Conservation (phyloP, 2,888 invertebrate species). For the Emmelina monodactyla region DNA sequence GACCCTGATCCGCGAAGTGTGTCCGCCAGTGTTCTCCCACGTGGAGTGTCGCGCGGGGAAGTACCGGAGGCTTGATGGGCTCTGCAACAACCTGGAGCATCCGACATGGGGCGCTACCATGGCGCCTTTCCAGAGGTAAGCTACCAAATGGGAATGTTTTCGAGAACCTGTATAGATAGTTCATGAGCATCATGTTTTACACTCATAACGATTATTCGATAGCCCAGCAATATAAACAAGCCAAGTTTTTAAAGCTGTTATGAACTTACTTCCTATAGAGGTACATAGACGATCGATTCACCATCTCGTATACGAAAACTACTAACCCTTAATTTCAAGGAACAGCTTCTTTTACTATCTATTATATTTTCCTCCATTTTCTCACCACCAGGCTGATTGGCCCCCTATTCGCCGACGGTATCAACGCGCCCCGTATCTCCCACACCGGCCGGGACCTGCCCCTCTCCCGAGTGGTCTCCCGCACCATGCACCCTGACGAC, state of each 20-base stretch:
- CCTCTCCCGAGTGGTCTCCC: slow-evolving; percentile 83
- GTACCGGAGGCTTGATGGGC: slow-evolving; percentile 85
- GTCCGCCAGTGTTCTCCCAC: slow-evolving; percentile 86
- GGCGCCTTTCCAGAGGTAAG: slow-evolving; percentile 81
- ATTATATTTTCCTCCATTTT: too few relatives aligned
- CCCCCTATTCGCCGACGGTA: slow-evolving; percentile 85
- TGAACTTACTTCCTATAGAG: too few relatives aligned
- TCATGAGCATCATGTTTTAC: too few relatives aligned
- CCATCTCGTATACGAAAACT: too few relatives aligned
- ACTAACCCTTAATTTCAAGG: too few relatives aligned
- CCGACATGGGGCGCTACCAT: slow-evolving; percentile 90
- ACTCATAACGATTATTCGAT: too few relatives aligned
- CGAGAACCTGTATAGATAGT: too few relatives aligned
- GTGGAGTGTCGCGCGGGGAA: slow-evolving; percentile 90
- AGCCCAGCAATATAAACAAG: too few relatives aligned
- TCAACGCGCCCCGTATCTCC: slow-evolving; percentile 83
- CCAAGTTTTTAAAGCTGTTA: too few relatives aligned
- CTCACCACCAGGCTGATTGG: slow-evolving; percentile 68
- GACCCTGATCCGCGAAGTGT: slow-evolving; percentile 84
- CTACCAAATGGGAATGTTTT: too few relatives aligned
- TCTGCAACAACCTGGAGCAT: slow-evolving; percentile 88
- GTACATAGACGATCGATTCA: too few relatives aligned
- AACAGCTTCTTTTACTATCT: too few relatives aligned
- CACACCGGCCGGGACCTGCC: slow-evolving; percentile 81
- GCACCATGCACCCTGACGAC: slow-evolving; percentile 92